These are phyloP conservation scores for Epizoanthus scotinus DNA, from an alignment of 92 coral and sea anemone species.

Conservation along the genomic window DNA sequence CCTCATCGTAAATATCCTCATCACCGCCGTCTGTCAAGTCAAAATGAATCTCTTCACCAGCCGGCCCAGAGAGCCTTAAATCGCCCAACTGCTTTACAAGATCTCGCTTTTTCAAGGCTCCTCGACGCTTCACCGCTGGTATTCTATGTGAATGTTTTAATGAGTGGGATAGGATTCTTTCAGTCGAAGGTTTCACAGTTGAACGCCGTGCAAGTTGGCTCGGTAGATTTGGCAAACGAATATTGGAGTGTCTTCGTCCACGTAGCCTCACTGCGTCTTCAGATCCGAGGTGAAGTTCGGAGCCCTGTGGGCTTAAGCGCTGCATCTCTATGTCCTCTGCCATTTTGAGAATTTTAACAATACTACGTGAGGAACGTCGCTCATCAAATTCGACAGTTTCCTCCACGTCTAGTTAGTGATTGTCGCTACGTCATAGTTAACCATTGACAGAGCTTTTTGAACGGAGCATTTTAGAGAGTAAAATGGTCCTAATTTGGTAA, in stretches of 20 bases:
- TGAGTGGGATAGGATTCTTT: slow-evolving; percentile 9
- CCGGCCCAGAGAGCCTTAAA: slow-evolving; percentile 7
- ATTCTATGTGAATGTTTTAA: slow-evolving; percentile 1
- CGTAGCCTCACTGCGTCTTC: neutral
- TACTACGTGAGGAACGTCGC: neutral
- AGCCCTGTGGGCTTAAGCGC: neutral
- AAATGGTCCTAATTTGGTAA: too few relatives aligned
- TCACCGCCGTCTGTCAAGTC: slow-evolving; percentile 25
- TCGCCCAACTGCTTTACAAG: neutral
- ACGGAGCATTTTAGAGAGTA: too few relatives aligned
- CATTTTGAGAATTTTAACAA: slow-evolving; percentile 16
- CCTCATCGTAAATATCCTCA: slow-evolving; percentile 32
- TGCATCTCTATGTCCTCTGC: slow-evolving; percentile 38
- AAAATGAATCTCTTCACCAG: slow-evolving; percentile 29
- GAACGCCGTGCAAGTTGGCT: slow-evolving; percentile 74
- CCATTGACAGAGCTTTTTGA: neutral
- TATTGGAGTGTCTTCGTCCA: slow-evolving; percentile 1
- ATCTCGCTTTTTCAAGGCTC: slow-evolving; percentile 26
- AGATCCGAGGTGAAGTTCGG: neutral
- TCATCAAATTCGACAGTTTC: neutral
- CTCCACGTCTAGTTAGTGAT: neutral
- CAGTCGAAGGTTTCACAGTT: slow-evolving; percentile 33
- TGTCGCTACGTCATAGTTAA: neutral
- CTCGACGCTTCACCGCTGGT: slow-evolving; percentile 9
- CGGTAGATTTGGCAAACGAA: slow-evolving; percentile 61